Evolutionary conservation across 1,140 invertebrate species (phyloP).

Genomic region (Leptoteleia sp.): DNA sequence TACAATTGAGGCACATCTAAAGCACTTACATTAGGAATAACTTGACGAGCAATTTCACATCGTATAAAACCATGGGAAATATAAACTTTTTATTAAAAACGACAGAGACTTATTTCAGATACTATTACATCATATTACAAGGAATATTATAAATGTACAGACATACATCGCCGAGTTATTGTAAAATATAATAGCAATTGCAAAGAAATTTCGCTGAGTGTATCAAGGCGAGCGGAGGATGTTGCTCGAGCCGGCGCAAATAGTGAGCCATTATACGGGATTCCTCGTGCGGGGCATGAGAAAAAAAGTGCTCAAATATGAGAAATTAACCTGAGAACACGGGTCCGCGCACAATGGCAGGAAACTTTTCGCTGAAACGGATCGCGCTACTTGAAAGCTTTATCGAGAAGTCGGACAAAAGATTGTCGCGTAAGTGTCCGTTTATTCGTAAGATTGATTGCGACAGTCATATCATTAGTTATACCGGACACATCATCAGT

Average conservation of each 20-base stretch:
- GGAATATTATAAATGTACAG: too few relatives aligned
- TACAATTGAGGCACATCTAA: too few relatives aligned
- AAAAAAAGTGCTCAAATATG: conserved; percentile 12
- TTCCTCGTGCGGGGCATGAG: conserved; percentile 16
- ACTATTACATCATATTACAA: too few relatives aligned
- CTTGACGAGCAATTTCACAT: too few relatives aligned
- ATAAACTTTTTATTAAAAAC: too few relatives aligned
- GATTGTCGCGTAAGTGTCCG: conserved; percentile 51
- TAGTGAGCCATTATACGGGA: conserved; percentile 18
- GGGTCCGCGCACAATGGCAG: conserved; percentile 20
- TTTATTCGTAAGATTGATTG: conserved; percentile 51
- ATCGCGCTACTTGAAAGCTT: conserved; percentile 14
- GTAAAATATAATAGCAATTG: too few relatives aligned
- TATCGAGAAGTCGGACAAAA: conserved; percentile 38
- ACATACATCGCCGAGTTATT: too few relatives aligned
- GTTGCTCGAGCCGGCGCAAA: conserved; percentile 4
- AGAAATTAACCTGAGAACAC: conserved; percentile 27
- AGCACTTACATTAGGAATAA: too few relatives aligned
- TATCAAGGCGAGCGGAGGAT: conserved; percentile 20
- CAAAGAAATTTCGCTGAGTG: too few relatives aligned
- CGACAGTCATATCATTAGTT: conserved; percentile 45
- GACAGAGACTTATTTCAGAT: too few relatives aligned
- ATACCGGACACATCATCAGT: conserved; percentile 48
- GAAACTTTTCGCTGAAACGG: conserved; percentile 24
- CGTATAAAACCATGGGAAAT: too few relatives aligned